Base-by-base conservation (phyloP, 2,797 vertebrate species). In the Orestias chungarensis region DNA sequence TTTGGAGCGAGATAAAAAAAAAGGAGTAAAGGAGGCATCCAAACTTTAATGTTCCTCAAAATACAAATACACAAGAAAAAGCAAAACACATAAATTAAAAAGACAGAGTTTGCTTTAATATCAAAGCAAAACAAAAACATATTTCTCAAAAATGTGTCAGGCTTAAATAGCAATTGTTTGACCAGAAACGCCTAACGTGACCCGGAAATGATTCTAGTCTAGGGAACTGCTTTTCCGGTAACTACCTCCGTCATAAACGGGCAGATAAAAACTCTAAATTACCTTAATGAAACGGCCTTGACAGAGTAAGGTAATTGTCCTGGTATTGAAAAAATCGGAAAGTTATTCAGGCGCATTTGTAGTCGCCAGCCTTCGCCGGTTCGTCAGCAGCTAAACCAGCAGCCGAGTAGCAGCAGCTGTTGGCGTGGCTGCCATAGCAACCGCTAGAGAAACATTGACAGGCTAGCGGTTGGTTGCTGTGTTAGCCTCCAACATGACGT, bases 351-450 rank as follows among this genome's bases (percentile, higher is more conserved):
- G 5, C n/a, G 12, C 2, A 33, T 11, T 20, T 2, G 17, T 17
- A 3, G 6, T n/a, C 3, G 31, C 10, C 25, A 70, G 38, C 0
- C n/a, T 68, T 3, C 8, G 33, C 20, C 50, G 27, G 18, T 47
- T 65, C 9, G 42, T 68, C n/a, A 54, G 31, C 68, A 66, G 66
- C 67, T 73, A 59, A 75, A 61, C 52, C 35, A n/a, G 44, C 81
- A 54, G 78, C 75, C 75, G 47, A 59, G 49, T 88, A 83, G 83
- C 76, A 33, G 59, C 86, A 86, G 91, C 92, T 87, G 87, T 87
- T 75, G 69, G 86, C 87, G 88, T 88, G 89, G 91, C 87, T 95
- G 91, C 94, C 95, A 95, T 95, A 95, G 95, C 95, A 95, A 95
- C 95, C 92, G 91, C 86, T 73, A 73, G 79, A 82, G 93, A 94